phyloP scores from a whole-genome alignment of 2,113 vertebrate genomes.

The Poicephalus gulielmi region DNA sequence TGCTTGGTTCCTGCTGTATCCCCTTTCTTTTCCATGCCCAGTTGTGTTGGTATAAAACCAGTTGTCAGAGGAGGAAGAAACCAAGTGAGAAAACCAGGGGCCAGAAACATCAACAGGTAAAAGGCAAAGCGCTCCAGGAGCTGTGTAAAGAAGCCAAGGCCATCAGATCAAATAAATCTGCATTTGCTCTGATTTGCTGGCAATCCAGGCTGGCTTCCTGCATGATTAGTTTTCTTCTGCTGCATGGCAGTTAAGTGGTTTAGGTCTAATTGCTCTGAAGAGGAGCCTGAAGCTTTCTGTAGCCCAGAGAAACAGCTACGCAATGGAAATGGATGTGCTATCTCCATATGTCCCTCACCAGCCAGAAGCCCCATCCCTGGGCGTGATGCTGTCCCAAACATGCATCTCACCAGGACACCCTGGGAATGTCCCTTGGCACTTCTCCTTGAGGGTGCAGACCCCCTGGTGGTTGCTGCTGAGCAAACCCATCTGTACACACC shows the following conservation, averaged over 20 bases:
- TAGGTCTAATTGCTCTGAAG: slow-evolving; percentile 5
- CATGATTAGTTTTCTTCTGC: not conserved
- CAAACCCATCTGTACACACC: not conserved
- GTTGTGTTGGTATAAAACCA: rapidly evolving
- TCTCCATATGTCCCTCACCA: not conserved
- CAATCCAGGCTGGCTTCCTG: not conserved
- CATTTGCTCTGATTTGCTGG: not conserved
- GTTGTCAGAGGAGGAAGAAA: not conserved
- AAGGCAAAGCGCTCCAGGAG: not conserved
- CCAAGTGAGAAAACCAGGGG: not conserved
- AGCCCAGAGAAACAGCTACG: not conserved
- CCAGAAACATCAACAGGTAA: not conserved
- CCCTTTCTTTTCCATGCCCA: not conserved
- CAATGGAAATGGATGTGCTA: not conserved
- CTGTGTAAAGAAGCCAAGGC: not conserved
- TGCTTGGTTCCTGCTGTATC: not conserved
- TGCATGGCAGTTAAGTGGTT: not conserved
- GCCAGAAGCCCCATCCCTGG: not conserved
- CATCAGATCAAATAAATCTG: not conserved
- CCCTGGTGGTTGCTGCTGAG: not conserved
- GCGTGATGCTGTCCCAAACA: not conserved
- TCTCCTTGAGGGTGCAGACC: not conserved
- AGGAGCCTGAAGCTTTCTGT: not conserved
- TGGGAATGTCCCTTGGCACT: not conserved
- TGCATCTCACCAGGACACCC: not conserved